Percentiles rank a stretch among this genome's conserved stretches.
Evolutionary conservation across 2,113 vertebrate genomes (phyloP).

Genomic region (Bombycilla garrulus): DNA sequence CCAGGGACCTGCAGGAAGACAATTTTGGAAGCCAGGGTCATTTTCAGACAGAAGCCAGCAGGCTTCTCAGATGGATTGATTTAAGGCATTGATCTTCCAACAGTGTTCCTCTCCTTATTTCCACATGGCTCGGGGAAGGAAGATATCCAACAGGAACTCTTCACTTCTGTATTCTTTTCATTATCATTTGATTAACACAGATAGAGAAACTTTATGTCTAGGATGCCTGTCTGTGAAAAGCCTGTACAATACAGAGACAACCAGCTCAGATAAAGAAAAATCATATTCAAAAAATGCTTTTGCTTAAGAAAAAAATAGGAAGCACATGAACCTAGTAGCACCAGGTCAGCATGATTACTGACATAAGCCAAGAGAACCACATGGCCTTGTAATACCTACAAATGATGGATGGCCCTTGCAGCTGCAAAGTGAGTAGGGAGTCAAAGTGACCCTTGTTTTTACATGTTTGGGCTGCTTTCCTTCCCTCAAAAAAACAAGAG

Average conservation of each 20-base stretch:
- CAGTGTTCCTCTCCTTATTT: not conserved
- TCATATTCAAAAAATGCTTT: not conserved
- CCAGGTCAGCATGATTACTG: not conserved
- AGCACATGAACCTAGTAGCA: not conserved
- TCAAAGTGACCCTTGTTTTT: not conserved
- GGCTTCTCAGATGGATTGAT: not conserved
- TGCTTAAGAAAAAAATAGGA: not conserved
- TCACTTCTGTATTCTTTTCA: not conserved
- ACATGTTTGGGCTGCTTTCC: not conserved
- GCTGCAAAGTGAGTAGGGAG: not conserved
- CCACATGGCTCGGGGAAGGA: not conserved
- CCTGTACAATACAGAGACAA: not conserved
- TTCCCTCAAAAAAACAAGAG: not conserved
- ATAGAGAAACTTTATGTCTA: not conserved
- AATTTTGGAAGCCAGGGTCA: not conserved
- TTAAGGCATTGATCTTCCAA: not conserved
- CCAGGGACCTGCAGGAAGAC: not conserved
- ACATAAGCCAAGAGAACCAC: not conserved
- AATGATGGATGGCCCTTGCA: not conserved
- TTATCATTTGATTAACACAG: not conserved
- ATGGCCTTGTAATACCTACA: not conserved
- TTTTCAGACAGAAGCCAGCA: not conserved
- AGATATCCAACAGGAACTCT: not conserved
- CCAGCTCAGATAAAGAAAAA: not conserved
- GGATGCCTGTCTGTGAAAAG: not conserved